Conservation (phyloP, 2,113 vertebrate genomes). For the Paratilapia polleni region DNA sequence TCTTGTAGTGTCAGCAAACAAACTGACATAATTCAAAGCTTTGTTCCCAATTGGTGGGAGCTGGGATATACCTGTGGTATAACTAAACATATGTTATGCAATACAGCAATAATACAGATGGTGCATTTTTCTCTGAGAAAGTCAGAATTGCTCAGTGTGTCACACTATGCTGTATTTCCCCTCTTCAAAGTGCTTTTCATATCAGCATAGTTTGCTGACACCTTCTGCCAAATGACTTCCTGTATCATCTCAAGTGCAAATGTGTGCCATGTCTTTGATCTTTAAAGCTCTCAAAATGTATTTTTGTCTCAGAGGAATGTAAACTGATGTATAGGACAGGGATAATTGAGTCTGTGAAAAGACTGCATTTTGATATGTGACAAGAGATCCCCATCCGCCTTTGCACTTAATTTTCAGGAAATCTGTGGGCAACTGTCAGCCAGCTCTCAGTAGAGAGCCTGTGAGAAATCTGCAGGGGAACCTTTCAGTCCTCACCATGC, state of each 20-base stretch:
- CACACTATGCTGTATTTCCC: not conserved
- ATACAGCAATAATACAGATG: not conserved
- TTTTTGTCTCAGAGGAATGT: not conserved
- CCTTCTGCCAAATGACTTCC: slow-evolving; percentile 7
- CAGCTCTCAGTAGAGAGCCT: slow-evolving; percentile 20
- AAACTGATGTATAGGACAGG: not conserved
- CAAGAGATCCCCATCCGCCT: not conserved
- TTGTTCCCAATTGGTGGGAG: not conserved
- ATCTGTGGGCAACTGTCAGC: slow-evolving; percentile 31
- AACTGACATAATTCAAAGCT: not conserved
- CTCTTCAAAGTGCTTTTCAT: not conserved
- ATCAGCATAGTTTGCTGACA: not conserved
- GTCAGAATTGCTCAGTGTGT: not conserved
- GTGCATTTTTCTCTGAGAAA: not conserved
- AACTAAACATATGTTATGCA: not conserved
- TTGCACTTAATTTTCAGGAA: slow-evolving; percentile 22
- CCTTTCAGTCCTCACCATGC: not conserved
- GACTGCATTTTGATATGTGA: slow-evolving; percentile 12
- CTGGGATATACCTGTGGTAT: not conserved
- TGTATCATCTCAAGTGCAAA: slow-evolving; percentile 2
- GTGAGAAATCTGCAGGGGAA: slow-evolving; percentile 22
- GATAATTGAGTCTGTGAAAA: not conserved
- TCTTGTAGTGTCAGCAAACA: not conserved
- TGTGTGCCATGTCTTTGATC: not conserved
- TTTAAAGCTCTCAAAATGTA: not conserved